A percentile compares a stretch with the other conserved stretches of the same genome.
phyloP scores from a whole-genome alignment of 1,140 invertebrate species.

The Cepaea nemoralis region DNA sequence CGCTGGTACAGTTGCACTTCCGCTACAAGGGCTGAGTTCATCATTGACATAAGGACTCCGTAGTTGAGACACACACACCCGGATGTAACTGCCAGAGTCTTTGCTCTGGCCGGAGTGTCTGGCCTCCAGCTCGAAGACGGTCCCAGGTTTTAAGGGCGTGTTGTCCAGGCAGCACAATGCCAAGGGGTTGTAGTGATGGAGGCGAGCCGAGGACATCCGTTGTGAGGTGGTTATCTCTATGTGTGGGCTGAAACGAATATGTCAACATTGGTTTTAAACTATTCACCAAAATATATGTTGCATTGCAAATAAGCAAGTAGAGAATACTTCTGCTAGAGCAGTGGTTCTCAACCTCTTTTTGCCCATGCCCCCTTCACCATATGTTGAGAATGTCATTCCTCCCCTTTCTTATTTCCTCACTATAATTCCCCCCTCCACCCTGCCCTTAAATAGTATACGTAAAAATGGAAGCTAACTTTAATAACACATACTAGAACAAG shows the following conservation, averaged over 20 bases:
- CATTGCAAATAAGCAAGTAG: too few relatives aligned
- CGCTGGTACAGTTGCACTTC: neutral
- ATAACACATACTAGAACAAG: too few relatives aligned
- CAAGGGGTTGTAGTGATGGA: neutral
- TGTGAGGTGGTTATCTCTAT: neutral
- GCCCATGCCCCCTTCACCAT: too few relatives aligned
- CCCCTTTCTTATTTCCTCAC: too few relatives aligned
- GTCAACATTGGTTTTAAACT: too few relatives aligned
- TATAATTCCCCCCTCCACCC: too few relatives aligned
- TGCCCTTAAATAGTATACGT: too few relatives aligned
- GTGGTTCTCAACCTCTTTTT: too few relatives aligned
- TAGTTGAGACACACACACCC: neutral
- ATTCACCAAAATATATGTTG: too few relatives aligned
- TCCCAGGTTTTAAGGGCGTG: neutral
- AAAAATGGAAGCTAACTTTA: too few relatives aligned
- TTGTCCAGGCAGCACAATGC: neutral
- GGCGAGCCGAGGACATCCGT: neutral
- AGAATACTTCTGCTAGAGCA: too few relatives aligned
- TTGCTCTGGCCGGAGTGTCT: neutral
- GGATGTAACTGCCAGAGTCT: slow-evolving; percentile 2
- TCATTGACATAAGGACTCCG: neutral
- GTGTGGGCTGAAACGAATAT: neutral
- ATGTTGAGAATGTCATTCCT: too few relatives aligned
- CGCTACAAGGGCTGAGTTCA: neutral
- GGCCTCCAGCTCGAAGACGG: neutral